Evolutionary conservation across 2,888 invertebrate genomes (phyloP), one percentile per base, ranked within the genome.

Genomic region (Lycaena phlaeas): DNA sequence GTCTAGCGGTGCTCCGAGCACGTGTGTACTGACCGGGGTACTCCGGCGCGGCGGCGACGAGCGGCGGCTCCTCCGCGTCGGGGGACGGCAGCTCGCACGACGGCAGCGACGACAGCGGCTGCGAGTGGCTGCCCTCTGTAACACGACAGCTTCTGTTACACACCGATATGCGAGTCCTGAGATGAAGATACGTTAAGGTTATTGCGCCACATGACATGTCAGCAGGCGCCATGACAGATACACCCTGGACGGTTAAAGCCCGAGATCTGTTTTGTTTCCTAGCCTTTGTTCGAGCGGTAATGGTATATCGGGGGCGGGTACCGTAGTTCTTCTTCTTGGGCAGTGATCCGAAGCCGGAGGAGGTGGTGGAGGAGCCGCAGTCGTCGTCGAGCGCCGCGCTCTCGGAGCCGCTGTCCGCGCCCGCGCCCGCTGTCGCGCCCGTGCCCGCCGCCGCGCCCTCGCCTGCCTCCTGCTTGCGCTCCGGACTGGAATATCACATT

Each of bases 311-410:
- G 1, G 9, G 26, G 25, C 34, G 7, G 15, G 12, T 27, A 76
- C 79, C 79, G 42, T 88, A 87, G 44, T 89, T 88, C 71, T 91
- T 87, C 67, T 88, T 88, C 78, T 93, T 93, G 56, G 94, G 92
- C 68, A 95, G 88, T 67, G 93, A 93, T 52, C 94, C 93, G 81
- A 94, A 94, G 56, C 94, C 94, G 50, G 94, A 93, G 76, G 93
- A 92, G 54, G 92, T 91, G 57, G 91, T 91, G 66, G 92, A 91
- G 48, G 91, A 91, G 52, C 87, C 88, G 57, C 88, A 87, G 64
- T 86, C 86, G 64, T 89, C 89, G 61, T 87, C 87, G 48, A 78
- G 77, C 46, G 67, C 69, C 44, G 71, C 73, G 57, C 81, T 74
- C 64, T 76, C 77, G 45, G 79, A 72, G 31, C 76, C 77, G 59